phyloP scores from a whole-genome alignment of 2,888 invertebrate species.

The Callinectes sapidus region DNA sequence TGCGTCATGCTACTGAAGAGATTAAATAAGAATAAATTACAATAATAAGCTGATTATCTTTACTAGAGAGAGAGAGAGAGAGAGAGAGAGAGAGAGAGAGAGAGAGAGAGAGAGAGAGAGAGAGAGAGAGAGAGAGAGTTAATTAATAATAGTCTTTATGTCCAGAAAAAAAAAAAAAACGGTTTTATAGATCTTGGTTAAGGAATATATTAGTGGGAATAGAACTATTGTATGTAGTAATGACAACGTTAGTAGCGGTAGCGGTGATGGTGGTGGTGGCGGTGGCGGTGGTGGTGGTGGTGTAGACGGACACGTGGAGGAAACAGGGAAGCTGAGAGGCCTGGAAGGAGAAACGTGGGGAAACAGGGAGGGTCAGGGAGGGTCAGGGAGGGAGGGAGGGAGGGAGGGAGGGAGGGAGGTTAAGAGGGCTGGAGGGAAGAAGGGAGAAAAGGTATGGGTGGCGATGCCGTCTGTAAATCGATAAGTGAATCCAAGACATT shows the following conservation, averaged over 20 bases:
- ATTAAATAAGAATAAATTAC: too few relatives aligned
- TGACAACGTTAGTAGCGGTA: neutral
- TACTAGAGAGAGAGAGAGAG: too few relatives aligned
- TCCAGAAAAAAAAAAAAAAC: neutral
- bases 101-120: neutral
- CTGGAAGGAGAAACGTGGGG: neutral
- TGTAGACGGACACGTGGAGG: neutral
- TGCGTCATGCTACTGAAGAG: too few relatives aligned
- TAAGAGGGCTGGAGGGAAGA: neutral
- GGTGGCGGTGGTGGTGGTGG: neutral
- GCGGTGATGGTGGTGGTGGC: neutral
- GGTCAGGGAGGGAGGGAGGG: neutral
- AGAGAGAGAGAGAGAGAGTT: neutral
- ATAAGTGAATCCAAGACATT: constrained; percentile 14
- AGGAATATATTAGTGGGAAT: neutral
- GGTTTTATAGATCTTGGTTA: neutral
- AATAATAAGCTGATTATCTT: too few relatives aligned
- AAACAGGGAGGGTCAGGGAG: neutral
- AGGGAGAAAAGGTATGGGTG: neutral
- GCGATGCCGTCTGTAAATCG: neutral
- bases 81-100: neutral
- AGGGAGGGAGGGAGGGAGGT: constrained; percentile 22
- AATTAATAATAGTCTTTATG: neutral
- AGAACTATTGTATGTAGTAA: too few relatives aligned
- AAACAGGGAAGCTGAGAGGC: neutral